Conservation (phyloP, 2,797 vertebrate genomes). For the Cephalopachus bancanus region DNA sequence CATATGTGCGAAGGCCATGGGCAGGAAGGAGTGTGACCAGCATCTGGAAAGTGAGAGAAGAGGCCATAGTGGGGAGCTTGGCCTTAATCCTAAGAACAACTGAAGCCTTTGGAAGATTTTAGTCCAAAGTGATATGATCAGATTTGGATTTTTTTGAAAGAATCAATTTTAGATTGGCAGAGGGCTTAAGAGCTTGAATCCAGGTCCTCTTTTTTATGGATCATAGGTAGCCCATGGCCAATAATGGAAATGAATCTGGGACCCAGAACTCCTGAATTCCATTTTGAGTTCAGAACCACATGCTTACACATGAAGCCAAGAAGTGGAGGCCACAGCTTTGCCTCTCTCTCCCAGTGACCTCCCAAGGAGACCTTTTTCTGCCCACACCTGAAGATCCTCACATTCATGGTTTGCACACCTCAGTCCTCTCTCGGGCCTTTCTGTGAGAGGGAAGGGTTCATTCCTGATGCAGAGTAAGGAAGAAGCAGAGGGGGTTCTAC, state of each 20-base stretch:
- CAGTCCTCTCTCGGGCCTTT: neutral
- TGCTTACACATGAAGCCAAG: neutral
- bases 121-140: neutral
- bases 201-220: neutral
- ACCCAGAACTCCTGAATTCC: neutral
- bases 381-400: neutral
- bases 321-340: neutral
- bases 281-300: neutral
- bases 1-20: neutral
- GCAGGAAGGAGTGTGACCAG: neutral
- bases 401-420: neutral
- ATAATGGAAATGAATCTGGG: neutral
- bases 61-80: neutral
- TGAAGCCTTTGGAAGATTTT: constrained; percentile 47
- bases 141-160: neutral
- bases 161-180: neutral
- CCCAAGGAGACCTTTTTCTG: neutral
- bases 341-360: neutral
- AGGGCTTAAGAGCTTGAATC: neutral
- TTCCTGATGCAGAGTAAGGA: neutral
- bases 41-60: neutral
- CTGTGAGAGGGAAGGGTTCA: neutral
- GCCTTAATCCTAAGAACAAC: neutral
- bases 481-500: neutral
- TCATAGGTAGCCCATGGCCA: neutral